Base-by-base conservation (phyloP, 2,113 vertebrate species). In the Lutjanus erythropterus region DNA sequence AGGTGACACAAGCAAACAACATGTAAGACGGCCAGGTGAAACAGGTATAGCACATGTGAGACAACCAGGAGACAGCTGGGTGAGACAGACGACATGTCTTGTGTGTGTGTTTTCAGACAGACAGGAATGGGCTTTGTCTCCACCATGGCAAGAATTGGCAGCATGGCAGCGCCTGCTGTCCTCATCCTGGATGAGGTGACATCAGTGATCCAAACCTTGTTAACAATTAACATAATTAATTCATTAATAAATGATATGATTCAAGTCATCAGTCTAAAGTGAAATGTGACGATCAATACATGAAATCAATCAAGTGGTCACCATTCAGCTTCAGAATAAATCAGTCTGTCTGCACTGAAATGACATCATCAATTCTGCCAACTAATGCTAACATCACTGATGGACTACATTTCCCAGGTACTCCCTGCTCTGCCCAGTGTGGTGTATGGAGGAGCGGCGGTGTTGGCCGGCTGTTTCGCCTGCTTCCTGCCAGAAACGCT, bases 61-160 rank as follows among this genome's bases (percentile, higher is more conserved):
- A n/a, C n/a, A n/a, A n/a, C n/a, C n/a, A n/a, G n/a, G n/a, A n/a
- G n/a, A n/a, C n/a, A n/a, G n/a, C n/a, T n/a, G n/a, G n/a, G n/a
- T n/a, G n/a, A n/a, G n/a, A n/a, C n/a, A n/a, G n/a, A n/a, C n/a
- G n/a, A n/a, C n/a, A n/a, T 39, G 37, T 39, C 5, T 39, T 27
- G 46, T 23, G 49, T 69, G 31, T 41, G 25, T 33, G 42, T 33
- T 49, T 52, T 25, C 46, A 99, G 97, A 91, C 97, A 98, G 93
- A 97, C 96, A 0, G 97, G 97, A 19, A 80, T 98, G 94, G 97
- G 97, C 1, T 94, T 98, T 1, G 94, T 95, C 56, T 97, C 96
- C 81, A 98, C 96, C 2, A 95, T 98, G 96, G 95, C 97, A 0
- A 93, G 97, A 0, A 79, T 96, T 0, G 97, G 97, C 1, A 96